These are phyloP conservation scores for Amorpha juglandis DNA, from an alignment of 2,888 invertebrate genomes.

Conservation along the genomic window DNA sequence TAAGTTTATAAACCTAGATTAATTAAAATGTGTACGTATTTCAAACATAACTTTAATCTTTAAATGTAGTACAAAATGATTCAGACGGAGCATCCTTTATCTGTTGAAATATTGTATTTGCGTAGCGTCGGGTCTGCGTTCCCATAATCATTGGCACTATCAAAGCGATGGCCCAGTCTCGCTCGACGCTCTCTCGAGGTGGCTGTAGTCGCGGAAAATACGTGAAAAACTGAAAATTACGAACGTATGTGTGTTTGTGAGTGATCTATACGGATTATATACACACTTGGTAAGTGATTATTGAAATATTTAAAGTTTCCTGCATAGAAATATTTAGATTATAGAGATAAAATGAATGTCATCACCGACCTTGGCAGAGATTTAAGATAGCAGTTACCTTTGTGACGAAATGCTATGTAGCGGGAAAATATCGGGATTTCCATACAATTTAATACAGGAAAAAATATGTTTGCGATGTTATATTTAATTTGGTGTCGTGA, in stretches of 20 bases:
- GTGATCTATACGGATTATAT: slow-evolving; percentile 36
- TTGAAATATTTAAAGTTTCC: not conserved
- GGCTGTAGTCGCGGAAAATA: slow-evolving; percentile 44
- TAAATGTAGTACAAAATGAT: slow-evolving; percentile 12
- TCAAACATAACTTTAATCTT: not conserved
- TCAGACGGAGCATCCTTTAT: slow-evolving; percentile 17
- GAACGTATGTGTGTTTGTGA: slow-evolving; percentile 34
- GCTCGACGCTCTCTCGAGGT: slow-evolving; percentile 46
- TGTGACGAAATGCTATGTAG: slow-evolving; percentile 17
- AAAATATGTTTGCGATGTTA: slow-evolving; percentile 3
- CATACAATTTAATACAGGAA: slow-evolving; percentile 15
- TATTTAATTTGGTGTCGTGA: not conserved
- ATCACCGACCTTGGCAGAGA: slow-evolving; percentile 3
- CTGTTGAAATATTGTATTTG: slow-evolving; percentile 30
- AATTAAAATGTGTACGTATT: not conserved
- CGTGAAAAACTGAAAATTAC: slow-evolving; percentile 42
- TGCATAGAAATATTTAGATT: not conserved
- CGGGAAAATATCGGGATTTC: slow-evolving; percentile 3
- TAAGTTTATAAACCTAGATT: not conserved
- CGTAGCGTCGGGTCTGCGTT: slow-evolving; percentile 40
- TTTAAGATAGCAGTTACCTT: slow-evolving; percentile 10
- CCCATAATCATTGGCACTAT: slow-evolving; percentile 50
- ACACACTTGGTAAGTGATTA: slow-evolving; percentile 30
- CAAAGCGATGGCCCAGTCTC: slow-evolving; percentile 52
- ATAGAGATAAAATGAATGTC: not conserved